Percentiles rank a stretch among this genome's conserved stretches.
Conservation (phyloP, 2,113 vertebrate species). For the Ariopsis seemanni region DNA sequence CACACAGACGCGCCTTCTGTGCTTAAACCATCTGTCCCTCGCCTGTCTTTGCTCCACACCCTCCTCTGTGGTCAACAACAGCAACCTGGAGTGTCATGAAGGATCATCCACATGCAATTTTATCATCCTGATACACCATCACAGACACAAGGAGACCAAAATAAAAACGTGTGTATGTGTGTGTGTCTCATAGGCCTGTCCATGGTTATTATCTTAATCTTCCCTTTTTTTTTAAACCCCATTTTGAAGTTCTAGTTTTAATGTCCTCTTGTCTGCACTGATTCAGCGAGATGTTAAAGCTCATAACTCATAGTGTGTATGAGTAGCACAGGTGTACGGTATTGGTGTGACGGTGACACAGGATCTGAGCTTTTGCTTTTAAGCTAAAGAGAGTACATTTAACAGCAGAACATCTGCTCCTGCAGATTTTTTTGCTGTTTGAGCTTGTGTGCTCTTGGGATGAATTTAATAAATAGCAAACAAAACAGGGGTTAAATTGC, state of each 20-base stretch:
- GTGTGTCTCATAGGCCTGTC: background rate
- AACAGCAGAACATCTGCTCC: conserved; percentile 5
- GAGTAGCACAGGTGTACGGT: background rate
- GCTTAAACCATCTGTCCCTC: conserved; percentile 57
- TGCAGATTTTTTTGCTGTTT: background rate
- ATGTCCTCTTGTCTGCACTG: background rate
- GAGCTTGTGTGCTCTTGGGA: background rate
- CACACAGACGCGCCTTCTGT: conserved; percentile 27
- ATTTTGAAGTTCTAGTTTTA: background rate
- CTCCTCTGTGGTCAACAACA: conserved; percentile 15
- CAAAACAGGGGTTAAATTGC: background rate
- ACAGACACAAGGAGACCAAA: background rate
- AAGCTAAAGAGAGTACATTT: background rate
- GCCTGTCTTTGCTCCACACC: background rate
- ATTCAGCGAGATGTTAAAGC: background rate
- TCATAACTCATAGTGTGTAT: background rate
- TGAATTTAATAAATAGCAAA: background rate
- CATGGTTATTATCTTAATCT: conserved; percentile 18
- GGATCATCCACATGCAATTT: conserved; percentile 23
- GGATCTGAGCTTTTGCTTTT: background rate
- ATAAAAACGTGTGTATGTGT: background rate
- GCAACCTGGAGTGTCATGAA: background rate
- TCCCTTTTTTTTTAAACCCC: background rate
- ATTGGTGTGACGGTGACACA: background rate
- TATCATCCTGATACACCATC: background rate